These are phyloP conservation scores for Odocoileus hemionus DNA, from an alignment of 2,113 vertebrate genomes.

Conservation along the genomic window DNA sequence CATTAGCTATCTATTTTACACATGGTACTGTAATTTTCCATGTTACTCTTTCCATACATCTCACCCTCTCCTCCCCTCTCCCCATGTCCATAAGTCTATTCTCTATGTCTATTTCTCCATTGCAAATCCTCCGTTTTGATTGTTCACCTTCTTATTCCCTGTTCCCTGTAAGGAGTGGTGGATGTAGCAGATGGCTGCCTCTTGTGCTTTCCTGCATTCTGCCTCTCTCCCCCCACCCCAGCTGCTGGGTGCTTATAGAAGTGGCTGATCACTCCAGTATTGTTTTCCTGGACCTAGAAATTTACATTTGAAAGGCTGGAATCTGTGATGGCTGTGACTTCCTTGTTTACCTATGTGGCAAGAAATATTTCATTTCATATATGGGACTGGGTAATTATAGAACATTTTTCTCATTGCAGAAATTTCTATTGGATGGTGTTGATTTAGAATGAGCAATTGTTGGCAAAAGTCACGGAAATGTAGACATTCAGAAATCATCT, in stretches of 20 bases:
- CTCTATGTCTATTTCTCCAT: background rate
- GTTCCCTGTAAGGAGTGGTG: background rate
- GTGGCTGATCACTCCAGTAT: background rate
- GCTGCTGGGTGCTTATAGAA: background rate
- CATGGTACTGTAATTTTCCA: background rate
- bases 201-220: background rate
- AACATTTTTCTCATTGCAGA: background rate
- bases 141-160: background rate
- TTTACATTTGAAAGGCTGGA: background rate
- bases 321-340: background rate
- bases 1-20: background rate
- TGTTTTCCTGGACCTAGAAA: background rate
- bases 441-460: background rate
- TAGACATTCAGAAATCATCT: background rate
- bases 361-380: background rate
- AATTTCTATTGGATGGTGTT: background rate
- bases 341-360: background rate
- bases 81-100: background rate
- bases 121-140: background rate
- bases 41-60: background rate
- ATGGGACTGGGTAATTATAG: background rate
- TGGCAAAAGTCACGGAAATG: background rate
- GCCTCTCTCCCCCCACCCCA: rapidly evolving
- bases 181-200: background rate
- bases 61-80: background rate